Evolutionary conservation across 2,797 vertebrate species (phyloP).

Genomic region (Cuculus canorus): DNA sequence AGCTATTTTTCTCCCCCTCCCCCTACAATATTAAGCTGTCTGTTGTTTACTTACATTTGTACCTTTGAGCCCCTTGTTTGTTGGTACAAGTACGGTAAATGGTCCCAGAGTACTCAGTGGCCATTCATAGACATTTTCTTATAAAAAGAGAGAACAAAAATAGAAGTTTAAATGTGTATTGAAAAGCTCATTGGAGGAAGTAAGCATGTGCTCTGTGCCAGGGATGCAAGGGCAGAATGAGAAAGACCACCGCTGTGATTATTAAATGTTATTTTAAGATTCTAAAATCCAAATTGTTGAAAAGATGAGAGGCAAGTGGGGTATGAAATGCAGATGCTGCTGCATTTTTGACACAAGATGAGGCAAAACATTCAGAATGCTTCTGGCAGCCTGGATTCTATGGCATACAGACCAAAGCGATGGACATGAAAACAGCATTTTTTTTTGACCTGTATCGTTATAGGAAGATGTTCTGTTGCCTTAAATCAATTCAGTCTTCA

Average conservation of each 20-base stretch:
- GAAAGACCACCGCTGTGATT: neutral
- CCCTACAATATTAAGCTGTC: neutral
- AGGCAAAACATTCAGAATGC: neutral
- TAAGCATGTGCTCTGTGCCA: neutral
- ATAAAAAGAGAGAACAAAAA: neutral
- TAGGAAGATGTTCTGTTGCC: neutral
- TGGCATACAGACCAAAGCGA: neutral
- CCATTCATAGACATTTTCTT: conserved; percentile 83
- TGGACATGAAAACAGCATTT: neutral
- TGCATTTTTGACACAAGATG: neutral
- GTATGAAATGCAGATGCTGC: neutral
- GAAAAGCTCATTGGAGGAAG: neutral
- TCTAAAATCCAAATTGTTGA: neutral
- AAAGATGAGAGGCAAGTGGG: neutral
- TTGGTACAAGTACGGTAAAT: conserved; percentile 89
- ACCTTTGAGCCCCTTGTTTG: conserved; percentile 84
- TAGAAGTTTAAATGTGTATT: neutral
- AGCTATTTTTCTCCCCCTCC: neutral
- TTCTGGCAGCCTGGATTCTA: neutral
- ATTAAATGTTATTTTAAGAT: neutral
- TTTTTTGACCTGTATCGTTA: neutral
- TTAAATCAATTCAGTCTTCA: neutral
- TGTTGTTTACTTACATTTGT: conserved; percentile 78
- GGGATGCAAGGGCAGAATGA: neutral
- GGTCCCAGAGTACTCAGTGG: conserved; percentile 85